phyloP scores from a whole-genome alignment of 2,797 vertebrate species.

The Crax fasciolata region DNA sequence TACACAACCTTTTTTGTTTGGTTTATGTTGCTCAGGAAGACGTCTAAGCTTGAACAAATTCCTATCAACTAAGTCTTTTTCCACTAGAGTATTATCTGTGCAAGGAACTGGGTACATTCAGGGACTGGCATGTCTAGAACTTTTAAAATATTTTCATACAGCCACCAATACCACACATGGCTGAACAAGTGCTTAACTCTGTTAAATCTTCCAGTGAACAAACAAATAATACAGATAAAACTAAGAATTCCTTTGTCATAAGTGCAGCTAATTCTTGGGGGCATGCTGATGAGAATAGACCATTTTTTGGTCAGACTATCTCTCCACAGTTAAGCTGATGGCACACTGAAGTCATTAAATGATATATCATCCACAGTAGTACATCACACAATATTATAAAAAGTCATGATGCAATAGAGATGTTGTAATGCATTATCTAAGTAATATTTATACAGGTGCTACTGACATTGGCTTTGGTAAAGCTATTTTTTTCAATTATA shows the following conservation, averaged over 20 bases:
- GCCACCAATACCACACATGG: accelerated
- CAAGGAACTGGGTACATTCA: neutral
- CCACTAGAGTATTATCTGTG: neutral
- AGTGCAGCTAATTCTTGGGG: neutral
- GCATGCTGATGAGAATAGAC: neutral
- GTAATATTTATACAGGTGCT: neutral
- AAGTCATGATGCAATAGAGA: neutral
- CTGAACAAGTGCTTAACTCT: neutral
- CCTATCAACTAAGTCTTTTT: neutral
- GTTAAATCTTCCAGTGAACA: neutral
- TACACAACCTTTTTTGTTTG: neutral
- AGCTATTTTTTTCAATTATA: neutral
- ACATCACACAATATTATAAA: neutral
- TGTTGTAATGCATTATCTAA: neutral
- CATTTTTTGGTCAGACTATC: neutral
- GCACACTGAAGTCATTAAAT: neutral
- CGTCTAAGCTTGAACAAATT: neutral
- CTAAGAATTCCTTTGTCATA: neutral
- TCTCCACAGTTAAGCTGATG: neutral
- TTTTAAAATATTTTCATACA: neutral
- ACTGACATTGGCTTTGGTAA: neutral
- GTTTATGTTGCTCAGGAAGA: neutral
- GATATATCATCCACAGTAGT: neutral
- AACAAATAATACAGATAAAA: neutral
- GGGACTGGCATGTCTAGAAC: neutral